A percentile compares a stretch with the other conserved stretches of the same genome.
Evolutionary conservation across 2,113 vertebrate species (phyloP).

Genomic region (Sturnus vulgaris): DNA sequence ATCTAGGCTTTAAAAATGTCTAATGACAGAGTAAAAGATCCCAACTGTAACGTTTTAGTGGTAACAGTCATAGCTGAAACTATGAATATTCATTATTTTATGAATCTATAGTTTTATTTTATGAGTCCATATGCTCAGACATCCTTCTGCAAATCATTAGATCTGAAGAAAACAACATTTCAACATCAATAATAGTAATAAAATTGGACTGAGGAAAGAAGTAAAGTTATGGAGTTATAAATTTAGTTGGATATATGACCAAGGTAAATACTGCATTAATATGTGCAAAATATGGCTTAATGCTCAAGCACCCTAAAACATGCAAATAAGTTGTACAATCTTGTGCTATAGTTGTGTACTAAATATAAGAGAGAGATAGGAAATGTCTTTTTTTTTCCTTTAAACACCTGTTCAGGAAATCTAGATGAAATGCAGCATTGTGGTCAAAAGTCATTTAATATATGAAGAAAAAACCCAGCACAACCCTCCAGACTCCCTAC

Average conservation of each 20-base stretch:
- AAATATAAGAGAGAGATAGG: not conserved
- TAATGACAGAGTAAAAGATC: not conserved
- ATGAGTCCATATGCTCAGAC: not conserved
- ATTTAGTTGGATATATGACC: not conserved
- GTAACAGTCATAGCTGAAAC: not conserved
- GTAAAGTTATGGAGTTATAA: not conserved
- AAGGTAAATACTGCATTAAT: not conserved
- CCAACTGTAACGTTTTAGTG: not conserved
- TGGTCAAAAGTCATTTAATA: not conserved
- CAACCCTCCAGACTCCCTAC: not conserved
- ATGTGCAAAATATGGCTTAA: not conserved
- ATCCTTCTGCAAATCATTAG: not conserved
- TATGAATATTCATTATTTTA: not conserved
- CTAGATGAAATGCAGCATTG: not conserved
- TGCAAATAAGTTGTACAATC: not conserved
- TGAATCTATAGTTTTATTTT: not conserved
- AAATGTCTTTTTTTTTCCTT: not conserved
- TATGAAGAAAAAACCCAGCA: not conserved
- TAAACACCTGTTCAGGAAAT: not conserved
- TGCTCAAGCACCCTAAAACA: not conserved
- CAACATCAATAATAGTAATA: not conserved
- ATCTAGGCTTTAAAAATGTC: not conserved
- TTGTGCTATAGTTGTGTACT: not conserved
- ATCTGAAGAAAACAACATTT: not conserved
- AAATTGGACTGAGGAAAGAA: not conserved